These are phyloP conservation scores for Hycleus phaleratus DNA, from an alignment of 1,140 invertebrate genomes.

Conservation along the genomic window DNA sequence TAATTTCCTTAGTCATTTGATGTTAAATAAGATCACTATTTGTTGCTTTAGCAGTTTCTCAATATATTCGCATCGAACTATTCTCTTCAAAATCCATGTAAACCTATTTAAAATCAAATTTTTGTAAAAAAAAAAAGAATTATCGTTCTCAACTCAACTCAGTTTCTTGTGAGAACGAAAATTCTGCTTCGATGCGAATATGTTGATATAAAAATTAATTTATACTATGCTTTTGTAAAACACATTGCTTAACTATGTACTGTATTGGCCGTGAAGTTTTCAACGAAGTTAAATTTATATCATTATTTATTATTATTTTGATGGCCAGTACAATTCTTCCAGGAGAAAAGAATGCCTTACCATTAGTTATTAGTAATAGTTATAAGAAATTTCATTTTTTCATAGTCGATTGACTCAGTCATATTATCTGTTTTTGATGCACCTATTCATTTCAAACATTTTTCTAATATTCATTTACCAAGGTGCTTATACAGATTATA, in stretches of 20 bases:
- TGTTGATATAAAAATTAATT: not conserved
- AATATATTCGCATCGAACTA: not conserved
- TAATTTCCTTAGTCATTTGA: slow-evolving; percentile 2
- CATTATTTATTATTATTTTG: slow-evolving; percentile 2
- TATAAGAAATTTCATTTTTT: slow-evolving; percentile 3
- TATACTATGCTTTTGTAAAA: slow-evolving; percentile 5
- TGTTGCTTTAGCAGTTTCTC: slow-evolving; percentile 11
- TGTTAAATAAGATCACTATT: slow-evolving; percentile 3
- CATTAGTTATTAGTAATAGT: slow-evolving; percentile 9
- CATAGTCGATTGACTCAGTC: not conserved
- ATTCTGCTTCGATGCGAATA: too few species aligned
- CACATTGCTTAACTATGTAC: slow-evolving; percentile 12
- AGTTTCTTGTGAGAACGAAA: too few species aligned
- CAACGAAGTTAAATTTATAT: slow-evolving; percentile 2
- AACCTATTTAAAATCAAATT: too few species aligned
- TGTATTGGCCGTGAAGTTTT: slow-evolving; percentile 7
- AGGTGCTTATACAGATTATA: slow-evolving; percentile 9
- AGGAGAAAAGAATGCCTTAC: slow-evolving; percentile 9
- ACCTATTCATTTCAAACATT: slow-evolving; percentile 1
- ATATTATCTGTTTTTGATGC: slow-evolving; percentile 3
- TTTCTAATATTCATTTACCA: slow-evolving; percentile 8
- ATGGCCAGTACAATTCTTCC: slow-evolving; percentile 11
- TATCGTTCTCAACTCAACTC: too few species aligned
- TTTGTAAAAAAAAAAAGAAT: too few species aligned
- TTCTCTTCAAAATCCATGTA: too few species aligned